Evolutionary conservation across 2,888 invertebrate species (phyloP).

Genomic region (Phymatocera aterrima): DNA sequence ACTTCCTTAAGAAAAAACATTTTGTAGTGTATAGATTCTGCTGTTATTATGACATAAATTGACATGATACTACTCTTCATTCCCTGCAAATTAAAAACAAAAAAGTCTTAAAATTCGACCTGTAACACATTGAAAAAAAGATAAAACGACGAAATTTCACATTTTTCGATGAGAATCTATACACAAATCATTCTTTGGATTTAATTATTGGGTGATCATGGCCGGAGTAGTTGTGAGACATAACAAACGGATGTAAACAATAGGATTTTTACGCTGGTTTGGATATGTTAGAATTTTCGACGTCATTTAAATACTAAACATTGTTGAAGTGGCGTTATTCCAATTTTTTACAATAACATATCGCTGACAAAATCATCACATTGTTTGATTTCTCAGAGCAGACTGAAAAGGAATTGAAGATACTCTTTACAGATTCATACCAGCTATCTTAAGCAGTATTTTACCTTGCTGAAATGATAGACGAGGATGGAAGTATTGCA

Average conservation of each 20-base stretch:
- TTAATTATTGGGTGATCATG: too few relatives aligned
- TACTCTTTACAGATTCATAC: slow-evolving; percentile 53
- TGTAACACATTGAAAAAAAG: neutral
- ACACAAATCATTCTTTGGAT: neutral
- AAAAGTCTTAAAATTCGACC: neutral
- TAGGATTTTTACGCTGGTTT: neutral
- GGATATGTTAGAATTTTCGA: neutral
- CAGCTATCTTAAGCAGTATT: slow-evolving; percentile 51
- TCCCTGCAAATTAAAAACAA: neutral
- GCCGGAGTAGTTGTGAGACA: too few relatives aligned
- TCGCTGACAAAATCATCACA: too few relatives aligned
- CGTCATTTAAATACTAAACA: too few relatives aligned
- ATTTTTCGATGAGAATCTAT: neutral
- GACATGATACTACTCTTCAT: neutral
- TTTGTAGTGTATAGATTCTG: neutral
- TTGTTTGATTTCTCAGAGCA: slow-evolving; percentile 50
- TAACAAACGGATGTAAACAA: too few relatives aligned
- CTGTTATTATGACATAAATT: neutral
- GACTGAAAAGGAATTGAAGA: slow-evolving; percentile 50
- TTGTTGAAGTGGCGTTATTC: too few relatives aligned
- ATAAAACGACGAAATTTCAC: neutral
- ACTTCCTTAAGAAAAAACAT: too few relatives aligned
- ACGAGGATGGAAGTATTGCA: slow-evolving; percentile 29
- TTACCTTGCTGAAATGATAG: slow-evolving; percentile 48
- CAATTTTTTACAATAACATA: too few relatives aligned